These are phyloP conservation scores for Dromococcyx pavoninus DNA, from an alignment of 2,797 vertebrate genomes.

Conservation along the genomic window DNA sequence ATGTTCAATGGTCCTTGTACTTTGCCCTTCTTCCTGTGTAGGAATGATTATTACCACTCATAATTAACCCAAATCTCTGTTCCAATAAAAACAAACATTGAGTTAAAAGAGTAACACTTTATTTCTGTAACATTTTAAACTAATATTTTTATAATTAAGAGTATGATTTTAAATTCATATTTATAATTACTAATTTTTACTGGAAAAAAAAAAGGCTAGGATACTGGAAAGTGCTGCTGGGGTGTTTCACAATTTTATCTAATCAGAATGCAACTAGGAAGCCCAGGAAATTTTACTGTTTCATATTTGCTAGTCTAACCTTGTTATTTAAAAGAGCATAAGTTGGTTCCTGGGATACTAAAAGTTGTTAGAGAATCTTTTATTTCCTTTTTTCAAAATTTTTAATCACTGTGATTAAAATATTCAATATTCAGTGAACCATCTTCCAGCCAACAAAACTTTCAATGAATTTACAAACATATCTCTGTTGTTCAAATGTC, in stretches of 20 bases:
- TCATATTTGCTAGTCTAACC: not conserved
- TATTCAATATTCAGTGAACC: not conserved
- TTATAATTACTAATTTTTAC: not conserved
- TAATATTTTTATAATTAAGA: not conserved
- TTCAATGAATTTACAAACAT: not conserved
- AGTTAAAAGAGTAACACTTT: not conserved
- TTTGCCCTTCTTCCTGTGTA: slow-evolving; percentile 52
- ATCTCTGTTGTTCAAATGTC: not conserved
- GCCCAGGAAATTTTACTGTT: not conserved
- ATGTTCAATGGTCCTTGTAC: slow-evolving; percentile 72
- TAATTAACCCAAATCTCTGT: slow-evolving; percentile 47
- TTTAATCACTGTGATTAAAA: no score
- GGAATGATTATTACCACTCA: slow-evolving; percentile 37
- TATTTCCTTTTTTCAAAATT: not conserved
- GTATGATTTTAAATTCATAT: not conserved
- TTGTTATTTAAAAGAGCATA: not conserved
- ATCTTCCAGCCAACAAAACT: not conserved
- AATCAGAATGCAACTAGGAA: not conserved
- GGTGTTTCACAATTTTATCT: not conserved
- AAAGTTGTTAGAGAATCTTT: not conserved
- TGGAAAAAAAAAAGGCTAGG: not conserved
- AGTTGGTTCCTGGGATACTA: not conserved
- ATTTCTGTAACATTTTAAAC: not conserved
- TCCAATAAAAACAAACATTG: not conserved
- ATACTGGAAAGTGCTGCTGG: not conserved